Base-by-base conservation (phyloP, 1,140 invertebrate genomes). In the Oedothorax gibbosus region DNA sequence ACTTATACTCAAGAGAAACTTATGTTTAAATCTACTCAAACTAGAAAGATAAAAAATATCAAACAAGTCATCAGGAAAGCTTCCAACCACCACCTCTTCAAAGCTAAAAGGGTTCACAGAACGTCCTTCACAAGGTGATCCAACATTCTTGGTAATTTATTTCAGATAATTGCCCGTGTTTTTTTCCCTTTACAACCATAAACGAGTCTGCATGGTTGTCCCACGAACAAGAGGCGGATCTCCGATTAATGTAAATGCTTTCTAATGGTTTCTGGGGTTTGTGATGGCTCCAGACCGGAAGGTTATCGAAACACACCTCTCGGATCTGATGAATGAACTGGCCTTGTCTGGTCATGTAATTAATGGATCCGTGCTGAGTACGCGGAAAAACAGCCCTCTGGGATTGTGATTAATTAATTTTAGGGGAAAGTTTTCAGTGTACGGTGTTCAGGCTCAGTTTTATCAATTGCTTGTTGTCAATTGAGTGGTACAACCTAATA, bases 101-200 rank as follows among this genome's bases (percentile, higher is more conserved):
- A 35, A 35, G 35, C 35, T 35, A 62, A 75, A 49, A 71, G 35
- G 35, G 72, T 57, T 75, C 53, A 57, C 10, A 50, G 51, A 35
- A 75, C 72, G 72, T 20, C 69, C 69, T 71, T 71, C 50, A 71
- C 51, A 57, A 60, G 72, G 54, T 15, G 72, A 75, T 75, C 21
- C 35, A 49, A 21, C 15, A 75, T 75, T 75, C 72, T 50, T 57
- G 51, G 72, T 75, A 51, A 75, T 75, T 75, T 75, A 75, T 75
- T 75, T 57, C 35, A 35, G 53, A 75, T 75, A 75, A 75, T 75
- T 75, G 72, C 72, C 11, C 20, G 18, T n/a, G 49, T 35, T 56
- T 35, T 56, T 75, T 75, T 75, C 51, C 12, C 54, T 71, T 71
- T 11, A 20, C 54, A 6, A 12, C 18, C 12, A 11, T 6, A 15